A percentile compares a stretch with the other conserved stretches of the same genome.
These are phyloP conservation scores for Tetranychus truncatus DNA, from an alignment of 2,888 invertebrate species.

Conservation along the genomic window DNA sequence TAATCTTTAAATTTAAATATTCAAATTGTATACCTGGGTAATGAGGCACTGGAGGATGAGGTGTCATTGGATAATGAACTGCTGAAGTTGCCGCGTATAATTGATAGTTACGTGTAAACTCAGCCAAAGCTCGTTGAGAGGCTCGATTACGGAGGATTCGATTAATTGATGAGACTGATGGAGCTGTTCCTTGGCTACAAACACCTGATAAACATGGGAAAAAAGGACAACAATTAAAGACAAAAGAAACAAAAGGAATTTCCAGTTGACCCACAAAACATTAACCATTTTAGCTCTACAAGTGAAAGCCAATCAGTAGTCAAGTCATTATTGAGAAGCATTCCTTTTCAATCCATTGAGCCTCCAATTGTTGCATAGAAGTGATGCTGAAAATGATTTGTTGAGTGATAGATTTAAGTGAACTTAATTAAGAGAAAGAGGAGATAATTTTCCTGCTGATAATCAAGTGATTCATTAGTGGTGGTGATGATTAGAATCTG, in stretches of 20 bases:
- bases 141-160: conserved; percentile 85
- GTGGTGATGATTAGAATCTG: too few relatives aligned
- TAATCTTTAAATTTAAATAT: neutral
- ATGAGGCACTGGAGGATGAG: conserved; percentile 14
- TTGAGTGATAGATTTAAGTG: too few relatives aligned
- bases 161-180: conserved; percentile 90
- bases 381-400: too few relatives aligned
- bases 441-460: too few relatives aligned
- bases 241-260: neutral
- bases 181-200: conserved; percentile 83
- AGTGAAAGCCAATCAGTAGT: too few relatives aligned
- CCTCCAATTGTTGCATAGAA: too few relatives aligned
- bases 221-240: neutral
- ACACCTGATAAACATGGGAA: conserved; percentile 47
- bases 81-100: conserved; percentile 32
- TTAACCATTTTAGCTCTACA: too few relatives aligned
- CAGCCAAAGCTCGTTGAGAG: conserved; percentile 68
- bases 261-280: neutral
- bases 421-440: too few relatives aligned
- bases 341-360: too few relatives aligned
- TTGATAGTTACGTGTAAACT: conserved; percentile 52
- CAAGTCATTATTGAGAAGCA: too few relatives aligned
- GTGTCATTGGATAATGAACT: conserved; percentile 19
- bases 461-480: too few relatives aligned
- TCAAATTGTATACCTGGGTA: conserved; percentile 21